A percentile compares a stretch with the other conserved stretches of the same genome.
Evolutionary conservation across 2,113 vertebrate genomes (phyloP).

Genomic region (Barnardius zonarius): DNA sequence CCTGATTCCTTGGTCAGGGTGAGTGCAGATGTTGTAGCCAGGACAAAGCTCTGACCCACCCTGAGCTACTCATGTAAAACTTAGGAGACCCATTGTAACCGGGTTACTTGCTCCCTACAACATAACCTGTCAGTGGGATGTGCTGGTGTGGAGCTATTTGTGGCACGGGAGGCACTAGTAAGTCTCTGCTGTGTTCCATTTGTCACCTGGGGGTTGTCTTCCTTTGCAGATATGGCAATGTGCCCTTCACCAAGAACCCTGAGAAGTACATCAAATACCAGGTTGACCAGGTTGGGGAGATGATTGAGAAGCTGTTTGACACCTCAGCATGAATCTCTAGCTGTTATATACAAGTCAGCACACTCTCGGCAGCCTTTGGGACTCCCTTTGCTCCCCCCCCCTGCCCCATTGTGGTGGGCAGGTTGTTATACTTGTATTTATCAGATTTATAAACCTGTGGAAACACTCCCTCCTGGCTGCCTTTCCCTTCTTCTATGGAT

Average conservation of each 20-base stretch:
- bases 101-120: not conserved
- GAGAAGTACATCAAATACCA: conserved; percentile 97
- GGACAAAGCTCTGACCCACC: not conserved
- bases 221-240: conserved; percentile 81
- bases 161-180: not conserved
- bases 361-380: not conserved
- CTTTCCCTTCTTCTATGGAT: not conserved
- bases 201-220: not conserved
- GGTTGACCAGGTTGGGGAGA: conserved; percentile 92
- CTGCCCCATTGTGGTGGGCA: conserved; percentile 41
- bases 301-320: conserved; percentile 96
- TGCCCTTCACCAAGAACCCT: conserved; percentile 95
- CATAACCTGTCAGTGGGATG: not conserved
- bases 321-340: conserved; percentile 84
- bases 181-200: not conserved
- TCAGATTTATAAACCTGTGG: conserved; percentile 69
- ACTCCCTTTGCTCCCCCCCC: not conserved
- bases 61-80: not conserved
- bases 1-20: not conserved
- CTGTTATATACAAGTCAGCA: not conserved
- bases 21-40: not conserved
- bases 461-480: not conserved
- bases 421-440: conserved; percentile 50
- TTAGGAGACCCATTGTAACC: not conserved
- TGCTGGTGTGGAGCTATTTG: not conserved